phyloP scores from a whole-genome alignment of 2,113 vertebrate species.

The Eira barbara region DNA sequence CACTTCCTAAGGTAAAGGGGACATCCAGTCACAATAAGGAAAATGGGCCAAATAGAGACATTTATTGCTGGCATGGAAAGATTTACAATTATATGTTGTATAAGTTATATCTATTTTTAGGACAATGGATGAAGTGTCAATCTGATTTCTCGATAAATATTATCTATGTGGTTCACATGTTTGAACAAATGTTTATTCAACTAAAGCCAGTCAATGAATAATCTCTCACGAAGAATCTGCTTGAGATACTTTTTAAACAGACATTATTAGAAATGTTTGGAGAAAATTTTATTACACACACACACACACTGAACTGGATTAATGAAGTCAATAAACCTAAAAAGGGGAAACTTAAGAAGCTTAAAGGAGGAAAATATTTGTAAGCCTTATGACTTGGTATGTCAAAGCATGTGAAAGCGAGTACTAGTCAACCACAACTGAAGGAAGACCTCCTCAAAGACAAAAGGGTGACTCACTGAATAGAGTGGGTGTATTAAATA shows the following conservation, averaged over 20 bases:
- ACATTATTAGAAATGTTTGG: background rate
- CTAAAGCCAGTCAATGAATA: background rate
- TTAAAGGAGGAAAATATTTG: background rate
- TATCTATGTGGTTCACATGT: background rate
- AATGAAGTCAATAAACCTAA: background rate
- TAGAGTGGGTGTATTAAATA: background rate
- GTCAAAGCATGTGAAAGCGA: background rate
- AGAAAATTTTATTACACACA: background rate
- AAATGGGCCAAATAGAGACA: background rate
- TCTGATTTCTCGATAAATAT: background rate
- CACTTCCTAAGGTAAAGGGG: background rate
- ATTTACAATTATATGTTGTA: background rate
- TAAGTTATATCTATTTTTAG: background rate
- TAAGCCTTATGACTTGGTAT: background rate
- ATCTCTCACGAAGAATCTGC: background rate
- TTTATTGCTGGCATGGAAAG: background rate
- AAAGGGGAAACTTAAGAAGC: background rate
- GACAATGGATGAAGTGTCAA: background rate
- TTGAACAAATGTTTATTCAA: background rate
- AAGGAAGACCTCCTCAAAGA: background rate
- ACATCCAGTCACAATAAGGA: background rate
- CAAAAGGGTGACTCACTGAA: background rate
- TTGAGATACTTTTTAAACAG: background rate
- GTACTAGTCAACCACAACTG: fast-evolving
- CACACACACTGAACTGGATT: background rate